Evolutionary conservation across 2,888 invertebrate genomes (phyloP).

Genomic region (Oscheius sp.): DNA sequence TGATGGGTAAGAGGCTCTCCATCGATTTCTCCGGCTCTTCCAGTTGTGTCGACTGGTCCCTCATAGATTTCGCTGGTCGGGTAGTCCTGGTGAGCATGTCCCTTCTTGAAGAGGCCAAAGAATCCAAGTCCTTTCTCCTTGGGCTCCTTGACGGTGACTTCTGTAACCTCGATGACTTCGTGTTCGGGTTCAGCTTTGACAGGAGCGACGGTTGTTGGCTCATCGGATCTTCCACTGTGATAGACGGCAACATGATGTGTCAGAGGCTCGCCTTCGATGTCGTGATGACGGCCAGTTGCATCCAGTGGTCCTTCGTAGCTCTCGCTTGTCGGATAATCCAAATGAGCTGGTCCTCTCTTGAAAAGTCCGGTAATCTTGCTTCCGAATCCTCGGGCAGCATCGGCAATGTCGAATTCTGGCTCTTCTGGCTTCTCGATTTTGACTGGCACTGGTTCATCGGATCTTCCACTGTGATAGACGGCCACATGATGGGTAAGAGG

Average conservation of each 20-base stretch:
- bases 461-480: conserved; percentile 45
- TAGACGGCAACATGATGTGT: conserved; percentile 45
- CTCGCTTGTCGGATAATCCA: conserved; percentile 52
- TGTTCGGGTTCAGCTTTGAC: conserved; percentile 1
- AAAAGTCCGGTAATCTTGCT: conserved; percentile 52
- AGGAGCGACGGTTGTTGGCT: background rate
- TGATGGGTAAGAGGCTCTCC: conserved; percentile 42
- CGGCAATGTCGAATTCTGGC: conserved; percentile 27
- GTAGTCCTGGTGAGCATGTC: conserved; percentile 56
- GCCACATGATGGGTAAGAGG: conserved; percentile 44
- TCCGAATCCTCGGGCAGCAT: conserved; percentile 32
- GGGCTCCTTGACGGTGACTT: too few species aligned
- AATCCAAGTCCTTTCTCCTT: too few species aligned
- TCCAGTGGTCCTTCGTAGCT: conserved; percentile 45
- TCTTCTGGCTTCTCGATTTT: conserved; percentile 14
- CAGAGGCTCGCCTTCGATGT: conserved; percentile 43
- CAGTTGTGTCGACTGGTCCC: conserved; percentile 41
- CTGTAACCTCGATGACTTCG: conserved; percentile 23
- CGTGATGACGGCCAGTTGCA: conserved; percentile 18
- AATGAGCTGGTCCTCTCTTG: conserved; percentile 52
- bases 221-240: conserved; percentile 43
- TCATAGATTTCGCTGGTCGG: conserved; percentile 42
- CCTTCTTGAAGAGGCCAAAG: conserved; percentile 56
- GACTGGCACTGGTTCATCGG: conserved; percentile 22
- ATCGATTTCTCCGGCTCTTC: conserved; percentile 34